Percentiles rank a stretch among this genome's conserved stretches.
phyloP scores from a whole-genome alignment of 2,888 invertebrate species.

The Pelosia muscerda region DNA sequence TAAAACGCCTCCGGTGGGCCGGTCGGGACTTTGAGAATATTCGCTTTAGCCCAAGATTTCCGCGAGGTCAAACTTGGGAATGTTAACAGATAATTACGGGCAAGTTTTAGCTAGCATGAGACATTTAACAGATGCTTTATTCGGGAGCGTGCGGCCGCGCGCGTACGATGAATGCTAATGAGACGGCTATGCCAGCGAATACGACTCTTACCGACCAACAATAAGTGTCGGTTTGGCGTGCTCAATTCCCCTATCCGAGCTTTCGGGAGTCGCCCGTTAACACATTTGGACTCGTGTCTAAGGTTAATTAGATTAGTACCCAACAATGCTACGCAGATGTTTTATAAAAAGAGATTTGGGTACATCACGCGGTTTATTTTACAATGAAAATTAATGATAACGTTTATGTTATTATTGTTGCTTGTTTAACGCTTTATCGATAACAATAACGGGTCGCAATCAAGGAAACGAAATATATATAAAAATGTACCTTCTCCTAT shows the following conservation, averaged over 20 bases:
- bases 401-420: conserved; percentile 19
- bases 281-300: conserved; percentile 85
- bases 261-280: conserved; percentile 80
- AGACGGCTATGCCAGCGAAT: conserved; percentile 66
- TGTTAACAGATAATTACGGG: conserved; percentile 87
- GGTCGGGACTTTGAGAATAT: conserved; percentile 70
- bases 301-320: conserved; percentile 85
- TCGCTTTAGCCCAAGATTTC: conserved; percentile 78
- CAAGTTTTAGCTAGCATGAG: conserved; percentile 85
- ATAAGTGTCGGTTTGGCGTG: conserved; percentile 65
- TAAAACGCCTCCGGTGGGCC: conserved; percentile 82
- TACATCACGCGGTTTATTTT: conserved; percentile 39
- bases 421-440: conserved; percentile 15
- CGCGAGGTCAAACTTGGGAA: conserved; percentile 86
- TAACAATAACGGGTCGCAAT: conserved; percentile 16
- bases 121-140: conserved; percentile 87
- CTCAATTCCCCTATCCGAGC: conserved; percentile 54
- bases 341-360: conserved; percentile 70
- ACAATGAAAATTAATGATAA: conserved; percentile 38
- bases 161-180: conserved; percentile 86
- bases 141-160: conserved; percentile 82
- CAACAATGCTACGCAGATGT: conserved; percentile 73
- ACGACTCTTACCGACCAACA: conserved; percentile 60
- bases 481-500: neutral
- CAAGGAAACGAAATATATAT: conserved; percentile 11